phyloP scores from a whole-genome alignment of 2,797 vertebrate genomes.

The Decapterus maruadsi region DNA sequence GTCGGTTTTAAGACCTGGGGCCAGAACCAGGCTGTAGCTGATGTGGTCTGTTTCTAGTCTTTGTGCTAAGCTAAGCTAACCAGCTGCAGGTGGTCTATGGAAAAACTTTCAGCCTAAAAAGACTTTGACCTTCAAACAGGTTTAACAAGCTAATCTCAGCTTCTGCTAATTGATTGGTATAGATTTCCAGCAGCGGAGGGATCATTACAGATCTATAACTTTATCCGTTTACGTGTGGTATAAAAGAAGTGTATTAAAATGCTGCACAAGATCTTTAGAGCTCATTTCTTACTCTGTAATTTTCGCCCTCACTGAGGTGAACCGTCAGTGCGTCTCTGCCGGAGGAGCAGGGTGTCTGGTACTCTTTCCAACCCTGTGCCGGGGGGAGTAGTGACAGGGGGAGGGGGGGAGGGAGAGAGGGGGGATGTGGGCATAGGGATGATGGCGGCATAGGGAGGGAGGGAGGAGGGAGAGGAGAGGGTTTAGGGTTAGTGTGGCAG shows the following conservation, averaged over 20 bases:
- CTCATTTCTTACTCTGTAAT: slow-evolving; percentile 31
- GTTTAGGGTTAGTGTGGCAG: slow-evolving; percentile 58
- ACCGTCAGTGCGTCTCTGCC: background rate
- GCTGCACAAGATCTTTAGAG: background rate
- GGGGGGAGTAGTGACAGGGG: slow-evolving; percentile 47
- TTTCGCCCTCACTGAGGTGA: slow-evolving; percentile 21
- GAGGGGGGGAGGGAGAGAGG: background rate
- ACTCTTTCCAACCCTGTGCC: slow-evolving; percentile 40
- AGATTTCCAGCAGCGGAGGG: background rate
- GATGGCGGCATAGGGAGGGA: slow-evolving; percentile 19
- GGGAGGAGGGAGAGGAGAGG: slow-evolving; percentile 13
- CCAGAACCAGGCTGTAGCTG: background rate
- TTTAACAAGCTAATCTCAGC: background rate
- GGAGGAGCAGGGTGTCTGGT: slow-evolving; percentile 32
- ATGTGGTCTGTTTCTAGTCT: background rate
- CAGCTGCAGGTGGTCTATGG: background rate
- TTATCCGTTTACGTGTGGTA: no score
- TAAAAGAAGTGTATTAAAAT: background rate
- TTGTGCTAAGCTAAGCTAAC: background rate
- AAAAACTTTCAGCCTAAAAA: no score
- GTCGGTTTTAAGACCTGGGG: no score
- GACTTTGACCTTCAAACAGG: background rate
- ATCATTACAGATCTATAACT: background rate
- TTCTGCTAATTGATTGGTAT: background rate
- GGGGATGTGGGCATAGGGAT: slow-evolving; percentile 51